phyloP scores from a whole-genome alignment of 2,113 vertebrate species.

The Python bivittatus region DNA sequence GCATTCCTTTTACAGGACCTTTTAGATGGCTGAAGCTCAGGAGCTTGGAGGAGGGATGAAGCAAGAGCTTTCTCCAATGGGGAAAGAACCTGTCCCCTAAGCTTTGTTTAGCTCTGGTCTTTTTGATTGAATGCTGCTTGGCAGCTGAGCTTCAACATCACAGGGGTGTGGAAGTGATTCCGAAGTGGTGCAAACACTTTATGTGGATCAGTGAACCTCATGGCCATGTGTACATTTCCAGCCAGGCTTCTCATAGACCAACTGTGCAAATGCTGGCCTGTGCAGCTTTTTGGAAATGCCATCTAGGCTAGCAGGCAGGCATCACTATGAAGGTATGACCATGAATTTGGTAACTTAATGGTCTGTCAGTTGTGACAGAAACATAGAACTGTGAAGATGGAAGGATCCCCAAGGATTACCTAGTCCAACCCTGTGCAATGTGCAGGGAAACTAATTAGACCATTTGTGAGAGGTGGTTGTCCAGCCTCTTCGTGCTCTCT shows the following conservation, averaged over 20 bases:
- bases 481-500: not conserved
- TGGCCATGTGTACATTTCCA: not conserved
- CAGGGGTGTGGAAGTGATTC: not conserved
- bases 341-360: not conserved
- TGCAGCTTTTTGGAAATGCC: not conserved
- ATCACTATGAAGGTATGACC: not conserved
- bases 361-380: not conserved
- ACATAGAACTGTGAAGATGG: not conserved
- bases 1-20: not conserved
- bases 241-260: not conserved
- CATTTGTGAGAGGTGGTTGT: not conserved
- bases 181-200: not conserved
- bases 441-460: not conserved
- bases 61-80: too few relatives aligned
- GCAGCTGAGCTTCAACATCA: not conserved
- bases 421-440: not conserved
- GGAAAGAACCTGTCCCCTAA: too few relatives aligned
- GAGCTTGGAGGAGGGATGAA: too few relatives aligned
- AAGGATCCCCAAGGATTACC: not conserved
- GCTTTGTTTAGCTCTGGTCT: too few relatives aligned
- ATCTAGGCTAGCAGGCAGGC: not conserved
- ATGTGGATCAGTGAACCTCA: not conserved
- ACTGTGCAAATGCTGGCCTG: not conserved
- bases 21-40: not conserved
- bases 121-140: not conserved